These are phyloP conservation scores for Chymomyza amoena DNA, from an alignment of 2,888 invertebrate genomes.

Conservation along the genomic window DNA sequence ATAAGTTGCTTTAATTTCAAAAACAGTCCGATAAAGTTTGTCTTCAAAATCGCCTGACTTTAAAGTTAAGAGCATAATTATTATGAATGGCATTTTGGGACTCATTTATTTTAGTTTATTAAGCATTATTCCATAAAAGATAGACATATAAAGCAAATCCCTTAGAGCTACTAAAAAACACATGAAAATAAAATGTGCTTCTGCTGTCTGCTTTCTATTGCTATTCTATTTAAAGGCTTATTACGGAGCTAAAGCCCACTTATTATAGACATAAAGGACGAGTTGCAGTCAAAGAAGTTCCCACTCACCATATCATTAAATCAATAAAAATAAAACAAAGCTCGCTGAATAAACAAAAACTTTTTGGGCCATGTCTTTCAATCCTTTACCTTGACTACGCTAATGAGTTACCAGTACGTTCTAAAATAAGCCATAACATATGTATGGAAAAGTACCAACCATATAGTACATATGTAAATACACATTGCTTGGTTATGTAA, in stretches of 20 bases:
- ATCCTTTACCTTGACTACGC: not conserved
- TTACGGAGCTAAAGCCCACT: not conserved
- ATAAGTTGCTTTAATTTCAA: no score
- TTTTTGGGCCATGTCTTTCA: not conserved
- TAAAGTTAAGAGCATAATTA: not conserved
- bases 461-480: not conserved
- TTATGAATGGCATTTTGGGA: not conserved
- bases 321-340: not conserved
- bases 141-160: not conserved
- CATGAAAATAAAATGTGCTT: not conserved
- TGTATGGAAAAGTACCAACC: not conserved
- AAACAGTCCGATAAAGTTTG: no score
- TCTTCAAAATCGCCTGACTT: not conserved
- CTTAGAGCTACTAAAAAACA: not conserved
- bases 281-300: not conserved
- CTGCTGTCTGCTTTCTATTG: not conserved
- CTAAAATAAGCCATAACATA: not conserved
- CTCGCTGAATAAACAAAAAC: not conserved
- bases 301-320: not conserved
- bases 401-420: not conserved
- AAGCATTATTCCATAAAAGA: not conserved
- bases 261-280: not conserved
- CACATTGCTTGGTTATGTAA: conserved; percentile 45
- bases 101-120: not conserved
- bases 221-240: not conserved